Percentiles rank a stretch among this genome's conserved stretches.
Conservation (phyloP, 2,113 vertebrate genomes). For the Catharus fuscescens region DNA sequence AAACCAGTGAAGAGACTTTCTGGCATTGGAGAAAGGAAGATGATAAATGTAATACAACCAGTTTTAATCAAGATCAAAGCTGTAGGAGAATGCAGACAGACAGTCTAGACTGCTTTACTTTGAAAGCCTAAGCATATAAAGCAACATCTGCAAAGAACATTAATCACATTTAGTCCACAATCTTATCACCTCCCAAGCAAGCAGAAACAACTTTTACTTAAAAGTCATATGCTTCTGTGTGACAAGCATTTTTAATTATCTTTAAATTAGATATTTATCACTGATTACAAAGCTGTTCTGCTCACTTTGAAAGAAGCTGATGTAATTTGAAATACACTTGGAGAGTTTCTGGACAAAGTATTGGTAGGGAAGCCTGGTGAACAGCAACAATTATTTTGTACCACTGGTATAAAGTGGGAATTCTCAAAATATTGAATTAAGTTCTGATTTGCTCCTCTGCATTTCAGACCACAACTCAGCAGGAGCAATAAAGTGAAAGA, state of each 20-base stretch:
- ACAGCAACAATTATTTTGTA: neutral
- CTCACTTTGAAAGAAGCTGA: neutral
- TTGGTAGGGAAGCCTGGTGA: neutral
- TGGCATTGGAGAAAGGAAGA: conserved; percentile 51
- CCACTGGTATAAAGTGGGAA: neutral
- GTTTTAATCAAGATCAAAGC: conserved; percentile 87
- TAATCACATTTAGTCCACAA: conserved; percentile 76
- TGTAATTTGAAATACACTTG: neutral
- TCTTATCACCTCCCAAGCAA: conserved; percentile 67
- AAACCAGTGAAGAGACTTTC: neutral
- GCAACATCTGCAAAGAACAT: conserved; percentile 82
- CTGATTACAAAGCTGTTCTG: conserved; percentile 6
- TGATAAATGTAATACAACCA: conserved; percentile 76
- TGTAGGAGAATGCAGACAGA: conserved; percentile 76
- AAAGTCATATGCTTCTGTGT: conserved; percentile 21
- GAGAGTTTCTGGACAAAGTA: neutral
- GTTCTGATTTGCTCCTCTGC: neutral
- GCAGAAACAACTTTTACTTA: conserved; percentile 64
- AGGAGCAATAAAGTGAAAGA: neutral
- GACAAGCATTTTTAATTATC: conserved; percentile 10
- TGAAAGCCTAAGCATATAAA: conserved; percentile 78
- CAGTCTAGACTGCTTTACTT: conserved; percentile 80
- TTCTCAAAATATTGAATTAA: neutral
- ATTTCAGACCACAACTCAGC: neutral
- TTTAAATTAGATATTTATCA: conserved; percentile 46